Conservation (phyloP, 2,113 vertebrate genomes). For the Misgurnus mizolepis region DNA sequence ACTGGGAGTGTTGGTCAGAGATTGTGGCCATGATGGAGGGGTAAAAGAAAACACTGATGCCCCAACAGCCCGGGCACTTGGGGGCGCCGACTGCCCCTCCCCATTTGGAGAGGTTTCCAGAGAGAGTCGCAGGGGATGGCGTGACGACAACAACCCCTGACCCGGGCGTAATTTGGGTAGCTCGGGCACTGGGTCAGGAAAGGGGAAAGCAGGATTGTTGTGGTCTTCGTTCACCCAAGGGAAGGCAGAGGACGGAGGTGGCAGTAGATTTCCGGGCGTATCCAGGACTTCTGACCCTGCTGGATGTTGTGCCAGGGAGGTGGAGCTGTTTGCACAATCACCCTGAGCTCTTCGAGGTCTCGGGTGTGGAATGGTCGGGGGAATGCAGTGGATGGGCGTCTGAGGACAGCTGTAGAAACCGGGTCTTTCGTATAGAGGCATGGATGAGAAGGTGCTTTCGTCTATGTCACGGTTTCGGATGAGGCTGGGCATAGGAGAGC, state of each 20-base stretch:
- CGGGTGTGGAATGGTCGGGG: conserved; percentile 63
- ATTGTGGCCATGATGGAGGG: conserved; percentile 57
- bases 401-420: conserved; percentile 92
- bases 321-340: conserved; percentile 69
- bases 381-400: conserved; percentile 84
- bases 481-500: conserved; percentile 44
- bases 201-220: conserved; percentile 65
- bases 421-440: conserved; percentile 76
- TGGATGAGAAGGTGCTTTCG: conserved; percentile 77
- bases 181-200: conserved; percentile 70
- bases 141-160: conserved; percentile 70
- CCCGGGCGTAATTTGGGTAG: conserved; percentile 69
- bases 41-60: conserved; percentile 52
- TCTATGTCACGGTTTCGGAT: conserved; percentile 64
- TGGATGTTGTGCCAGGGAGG: conserved; percentile 64
- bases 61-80: conserved; percentile 56
- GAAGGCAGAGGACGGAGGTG: conserved; percentile 70
- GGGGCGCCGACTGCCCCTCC: conserved; percentile 61
- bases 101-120: conserved; percentile 67
- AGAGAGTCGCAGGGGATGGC: conserved; percentile 65
- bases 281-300: conserved; percentile 68
- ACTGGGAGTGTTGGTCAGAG: conserved; percentile 62
- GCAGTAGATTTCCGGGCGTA: conserved; percentile 63
- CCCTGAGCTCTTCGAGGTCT: conserved; percentile 61
- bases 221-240: conserved; percentile 70